Percentiles rank a stretch among this genome's conserved stretches.
These are phyloP conservation scores for Drosophila neocordata DNA, from an alignment of 1,140 invertebrate species.

Conservation along the genomic window DNA sequence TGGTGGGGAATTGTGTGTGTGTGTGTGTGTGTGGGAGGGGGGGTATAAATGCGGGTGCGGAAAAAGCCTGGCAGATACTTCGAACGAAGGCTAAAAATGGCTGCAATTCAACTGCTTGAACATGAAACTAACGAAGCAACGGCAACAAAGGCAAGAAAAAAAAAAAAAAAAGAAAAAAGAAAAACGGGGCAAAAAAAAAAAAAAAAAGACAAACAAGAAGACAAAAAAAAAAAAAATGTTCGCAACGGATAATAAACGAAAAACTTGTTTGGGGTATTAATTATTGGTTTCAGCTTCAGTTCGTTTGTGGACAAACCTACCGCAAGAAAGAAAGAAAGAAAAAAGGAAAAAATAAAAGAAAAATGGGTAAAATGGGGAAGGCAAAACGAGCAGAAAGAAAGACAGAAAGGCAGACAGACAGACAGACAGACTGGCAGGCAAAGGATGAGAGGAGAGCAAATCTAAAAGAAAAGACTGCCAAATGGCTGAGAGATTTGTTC, in stretches of 20 bases:
- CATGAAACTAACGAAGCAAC: constrained; percentile 63
- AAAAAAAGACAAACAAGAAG: constrained; percentile 2
- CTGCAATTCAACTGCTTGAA: constrained; percentile 55
- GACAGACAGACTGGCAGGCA: background rate
- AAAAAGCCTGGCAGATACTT: constrained; percentile 62
- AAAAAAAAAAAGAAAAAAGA: constrained; percentile 20
- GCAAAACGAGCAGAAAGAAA: background rate
- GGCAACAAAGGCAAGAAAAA: constrained; percentile 37
- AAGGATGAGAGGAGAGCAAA: constrained; percentile 1
- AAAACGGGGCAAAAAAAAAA: constrained; percentile 5
- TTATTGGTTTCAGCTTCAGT: constrained; percentile 69
- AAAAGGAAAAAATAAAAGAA: constrained; percentile 22
- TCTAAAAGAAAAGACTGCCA: constrained; percentile 10
- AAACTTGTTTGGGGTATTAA: constrained; percentile 65
- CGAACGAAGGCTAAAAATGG: constrained; percentile 60
- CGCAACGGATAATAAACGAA: constrained; percentile 61
- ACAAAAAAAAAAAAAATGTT: constrained; percentile 22
- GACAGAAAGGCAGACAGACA: background rate
- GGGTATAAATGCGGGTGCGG: background rate
- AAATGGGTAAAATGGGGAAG: constrained; percentile 18
- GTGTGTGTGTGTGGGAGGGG: too few species aligned
- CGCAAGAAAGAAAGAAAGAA: constrained; percentile 20
- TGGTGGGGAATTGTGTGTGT: background rate
- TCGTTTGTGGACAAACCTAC: constrained; percentile 38
- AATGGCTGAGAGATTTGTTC: constrained; percentile 39